Percentiles rank a stretch among this genome's conserved stretches.
Conservation (phyloP, 2,888 invertebrate genomes). For the Euzophera pinguis region DNA sequence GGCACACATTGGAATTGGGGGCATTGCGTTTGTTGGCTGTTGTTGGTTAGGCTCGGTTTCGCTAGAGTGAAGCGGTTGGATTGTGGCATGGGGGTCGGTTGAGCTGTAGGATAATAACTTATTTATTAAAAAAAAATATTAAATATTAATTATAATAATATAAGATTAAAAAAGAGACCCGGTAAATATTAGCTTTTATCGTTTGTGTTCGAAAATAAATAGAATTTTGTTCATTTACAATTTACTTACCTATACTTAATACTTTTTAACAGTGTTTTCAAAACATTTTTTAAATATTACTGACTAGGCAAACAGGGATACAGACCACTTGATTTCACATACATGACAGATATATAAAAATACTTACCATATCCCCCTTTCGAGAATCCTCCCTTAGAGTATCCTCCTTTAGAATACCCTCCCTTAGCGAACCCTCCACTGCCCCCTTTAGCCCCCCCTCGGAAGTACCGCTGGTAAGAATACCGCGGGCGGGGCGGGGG, state of each 20-base stretch:
- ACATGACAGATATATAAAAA: no score
- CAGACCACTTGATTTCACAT: no score
- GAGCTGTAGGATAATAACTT: conserved; percentile 16
- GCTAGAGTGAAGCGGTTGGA: conserved; percentile 53
- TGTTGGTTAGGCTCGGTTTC: conserved; percentile 40
- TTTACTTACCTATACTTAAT: no score
- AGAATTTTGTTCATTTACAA: no score
- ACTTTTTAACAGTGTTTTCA: no score
- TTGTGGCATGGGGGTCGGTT: conserved; percentile 36
- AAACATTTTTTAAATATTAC: no score
- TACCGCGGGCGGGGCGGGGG: conserved; percentile 57
- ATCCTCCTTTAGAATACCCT: conserved; percentile 40
- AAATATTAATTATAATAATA: no score
- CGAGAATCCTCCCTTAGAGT: conserved; percentile 43
- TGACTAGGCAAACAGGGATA: no score
- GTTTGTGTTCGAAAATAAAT: no score
- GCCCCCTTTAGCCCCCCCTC: conserved; percentile 42
- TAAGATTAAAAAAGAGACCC: no score
- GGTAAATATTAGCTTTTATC: no score
- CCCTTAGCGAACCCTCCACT: conserved; percentile 48
- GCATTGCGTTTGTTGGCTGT: conserved; percentile 45
- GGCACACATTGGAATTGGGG: conserved; percentile 78
- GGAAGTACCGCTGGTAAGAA: conserved; percentile 58
- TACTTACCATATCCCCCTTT: conserved; percentile 42
- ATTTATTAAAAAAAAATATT: no score